Base-by-base conservation (phyloP, 2,888 invertebrate genomes). In the Saturnia japonica region DNA sequence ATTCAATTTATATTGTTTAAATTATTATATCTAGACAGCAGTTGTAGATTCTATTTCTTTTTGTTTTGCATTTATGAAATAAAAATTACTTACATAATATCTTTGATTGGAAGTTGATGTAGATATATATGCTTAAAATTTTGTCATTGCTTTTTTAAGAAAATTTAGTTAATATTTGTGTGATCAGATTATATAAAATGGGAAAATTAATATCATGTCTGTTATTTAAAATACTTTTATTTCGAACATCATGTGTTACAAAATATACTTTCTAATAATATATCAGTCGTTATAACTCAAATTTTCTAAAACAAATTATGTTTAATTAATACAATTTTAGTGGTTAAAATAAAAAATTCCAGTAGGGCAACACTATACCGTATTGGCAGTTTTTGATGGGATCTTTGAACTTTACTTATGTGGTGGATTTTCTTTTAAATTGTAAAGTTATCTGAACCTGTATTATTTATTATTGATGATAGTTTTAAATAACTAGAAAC, bases 1-100 rank as follows among this genome's bases (percentile, higher is more conserved):
- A 71, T 67, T 51, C 14, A n/a, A 14, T 69, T 69, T 69, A n/a
- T 80, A 72, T 75, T 80, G 77, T 77, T 77, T 73, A 70, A n/a
- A n/a, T n/a, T n/a, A n/a, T 40, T 78, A 68, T 34, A 6, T 6
- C 34, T 34, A 6, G 72, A 71, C 71, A 60, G 70, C 72, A 72
- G 70, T 72, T 73, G 67, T 72, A 62, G 72, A 71, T 67, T 51
- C 14, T 34, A 14, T 69, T 69, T 69, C 45, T n/a, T 47, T 22
- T 64, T 64, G 16, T 28, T 47, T 47, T 68, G 22, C n/a, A 51
- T 25, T 28, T 68, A 34, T 51, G 28, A 47, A 47, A 68, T 68
- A 45, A 68, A 51, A 51, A 51, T 51, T 51, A 68, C 68, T 47
- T 51, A 47, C 34, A 42, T n/a, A 68, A 25, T 47, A 16, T 34